Conservation (phyloP, 2,888 invertebrate species). For the Lycocerus yunnanus region DNA sequence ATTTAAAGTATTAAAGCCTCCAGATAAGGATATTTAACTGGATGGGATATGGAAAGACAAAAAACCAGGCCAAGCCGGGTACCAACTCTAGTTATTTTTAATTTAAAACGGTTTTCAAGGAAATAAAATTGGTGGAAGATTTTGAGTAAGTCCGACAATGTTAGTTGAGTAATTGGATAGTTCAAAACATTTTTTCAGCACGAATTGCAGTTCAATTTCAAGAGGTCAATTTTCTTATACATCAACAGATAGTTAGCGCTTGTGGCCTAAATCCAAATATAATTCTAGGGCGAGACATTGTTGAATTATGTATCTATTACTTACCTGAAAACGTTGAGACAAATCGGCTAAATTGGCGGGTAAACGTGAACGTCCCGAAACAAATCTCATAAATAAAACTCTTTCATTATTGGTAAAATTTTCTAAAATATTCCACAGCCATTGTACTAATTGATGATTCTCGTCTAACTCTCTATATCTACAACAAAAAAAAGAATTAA, state of each 20-base stretch:
- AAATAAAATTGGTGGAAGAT: no score
- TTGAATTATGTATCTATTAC: slow-evolving; percentile 10
- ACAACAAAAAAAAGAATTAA: slow-evolving; percentile 24
- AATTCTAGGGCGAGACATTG: background rate
- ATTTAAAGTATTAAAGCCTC: no score
- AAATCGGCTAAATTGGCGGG: slow-evolving; percentile 69
- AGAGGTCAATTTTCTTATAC: background rate
- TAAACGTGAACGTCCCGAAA: slow-evolving; percentile 66
- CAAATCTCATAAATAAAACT: slow-evolving; percentile 68
- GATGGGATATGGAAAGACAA: no score
- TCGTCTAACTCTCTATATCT: slow-evolving; percentile 69
- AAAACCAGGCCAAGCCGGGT: no score
- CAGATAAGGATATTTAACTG: no score
- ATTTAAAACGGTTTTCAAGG: no score
- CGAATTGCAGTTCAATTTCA: no score
- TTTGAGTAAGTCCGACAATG: no score
- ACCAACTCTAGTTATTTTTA: no score
- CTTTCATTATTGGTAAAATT: slow-evolving; percentile 65
- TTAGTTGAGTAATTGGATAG: no score
- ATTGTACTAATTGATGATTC: slow-evolving; percentile 62
- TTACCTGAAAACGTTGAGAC: slow-evolving; percentile 66
- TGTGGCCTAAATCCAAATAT: background rate
- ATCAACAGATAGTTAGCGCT: background rate
- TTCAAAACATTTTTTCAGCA: no score
- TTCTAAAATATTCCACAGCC: slow-evolving; percentile 69